phyloP scores from a whole-genome alignment of 1,140 invertebrate genomes.

The Paramacrobiotus metropolitanus region DNA sequence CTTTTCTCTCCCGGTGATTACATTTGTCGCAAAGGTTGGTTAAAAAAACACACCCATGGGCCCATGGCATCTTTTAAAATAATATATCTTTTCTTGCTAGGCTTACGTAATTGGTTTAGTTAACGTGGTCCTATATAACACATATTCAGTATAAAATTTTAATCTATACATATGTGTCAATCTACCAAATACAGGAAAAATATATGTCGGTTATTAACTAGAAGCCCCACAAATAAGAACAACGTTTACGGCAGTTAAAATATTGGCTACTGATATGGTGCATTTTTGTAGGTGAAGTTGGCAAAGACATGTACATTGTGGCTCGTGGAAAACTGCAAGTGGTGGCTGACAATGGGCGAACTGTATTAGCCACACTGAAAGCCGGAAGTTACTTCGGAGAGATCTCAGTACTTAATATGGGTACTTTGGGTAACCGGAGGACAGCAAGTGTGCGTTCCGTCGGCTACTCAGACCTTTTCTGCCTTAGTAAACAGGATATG shows the following conservation, averaged over 20 bases:
- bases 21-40: constrained; percentile 87
- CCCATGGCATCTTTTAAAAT: too few relatives aligned
- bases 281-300: constrained; percentile 96
- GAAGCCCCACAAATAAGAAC: too few relatives aligned
- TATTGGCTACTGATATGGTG: too few relatives aligned
- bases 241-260: too few relatives aligned
- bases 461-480: constrained; percentile 93
- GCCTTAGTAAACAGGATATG: constrained; percentile 95
- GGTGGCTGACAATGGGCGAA: constrained; percentile 85
- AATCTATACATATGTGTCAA: too few relatives aligned
- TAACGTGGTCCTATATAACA: too few relatives aligned
- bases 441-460: constrained; percentile 88
- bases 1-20: constrained; percentile 94
- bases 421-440: constrained; percentile 86
- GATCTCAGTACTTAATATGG: constrained; percentile 99
- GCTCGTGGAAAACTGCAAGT: constrained; percentile 84
- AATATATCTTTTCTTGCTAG: too few relatives aligned
- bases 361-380: constrained; percentile 79
- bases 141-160: too few relatives aligned
- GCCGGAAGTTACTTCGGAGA: constrained; percentile 98
- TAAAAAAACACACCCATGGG: too few relatives aligned
- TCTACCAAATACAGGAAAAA: too few relatives aligned
- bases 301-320: constrained; percentile 98
- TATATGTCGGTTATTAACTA: too few relatives aligned
- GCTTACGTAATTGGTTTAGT: too few relatives aligned